Base-by-base conservation (phyloP, 2,888 invertebrate genomes). In the Nowickia ferox region DNA sequence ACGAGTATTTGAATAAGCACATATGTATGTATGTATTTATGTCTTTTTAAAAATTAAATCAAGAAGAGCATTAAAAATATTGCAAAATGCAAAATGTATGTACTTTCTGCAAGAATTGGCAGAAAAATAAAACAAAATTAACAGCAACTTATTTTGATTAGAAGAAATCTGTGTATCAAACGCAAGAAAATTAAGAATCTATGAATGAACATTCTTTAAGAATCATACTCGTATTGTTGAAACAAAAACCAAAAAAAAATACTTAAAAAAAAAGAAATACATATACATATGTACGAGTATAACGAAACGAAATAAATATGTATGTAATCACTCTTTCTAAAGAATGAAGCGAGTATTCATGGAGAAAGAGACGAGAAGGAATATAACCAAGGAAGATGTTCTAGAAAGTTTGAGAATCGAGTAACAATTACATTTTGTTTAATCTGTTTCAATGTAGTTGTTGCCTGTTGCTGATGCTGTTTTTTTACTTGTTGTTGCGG, bases 391-490 rank as follows among this genome's bases (percentile, higher is more conserved):
- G 77, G 66, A 69, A 75, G 57, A 74, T 66, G 4, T 63, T 48
- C 65, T 75, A 55, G 76, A 74, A 61, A 71, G 40, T 59, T 57
- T 72, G 68, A 63, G 69, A 75, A 68, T 63, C 75, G 71, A 82
- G 65, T 72, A 84, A 78, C 87, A 89, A 91, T 92, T 92, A 91
- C 91, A 90, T 91, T 92, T 91, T 91, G 92, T 89, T 92, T 91
- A 87, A 91, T 92, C 89, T 91, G 92, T 89, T 92, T 91, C 88
- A 86, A 86, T 83, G 90, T 86, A 90, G 90, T 90, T 89, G 89
- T 88, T 90, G 86, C 92, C 90, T 90, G 93, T 91, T 92, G 92
- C 89, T 91, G 91, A 89, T 91, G 90, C 91, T 92, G 86, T 86
- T 86, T 83, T 86, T 86, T 86, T 83, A 80, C 79, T 86, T 86